These are phyloP conservation scores for Zalophus californianus DNA, from an alignment of 2,797 vertebrate species.

Conservation along the genomic window DNA sequence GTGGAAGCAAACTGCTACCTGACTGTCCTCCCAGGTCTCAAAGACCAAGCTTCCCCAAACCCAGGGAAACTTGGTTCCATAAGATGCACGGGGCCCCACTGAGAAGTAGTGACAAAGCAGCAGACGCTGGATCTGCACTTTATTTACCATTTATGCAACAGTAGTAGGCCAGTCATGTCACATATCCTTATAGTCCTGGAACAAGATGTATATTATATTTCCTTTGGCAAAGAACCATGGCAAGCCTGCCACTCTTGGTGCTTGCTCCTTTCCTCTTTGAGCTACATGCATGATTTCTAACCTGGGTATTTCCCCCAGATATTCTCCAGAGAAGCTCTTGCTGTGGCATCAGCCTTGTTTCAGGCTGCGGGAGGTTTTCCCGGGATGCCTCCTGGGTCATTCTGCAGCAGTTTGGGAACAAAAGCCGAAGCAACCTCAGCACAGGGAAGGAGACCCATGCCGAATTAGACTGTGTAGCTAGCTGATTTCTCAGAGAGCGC, in stretches of 20 bases:
- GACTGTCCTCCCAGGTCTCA: background rate
- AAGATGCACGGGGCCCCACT: background rate
- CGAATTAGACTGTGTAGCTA: accelerated
- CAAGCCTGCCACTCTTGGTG: background rate
- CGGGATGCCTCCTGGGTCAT: background rate
- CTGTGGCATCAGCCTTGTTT: background rate
- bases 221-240: background rate
- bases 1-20: background rate
- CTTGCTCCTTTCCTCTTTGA: background rate
- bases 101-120: background rate
- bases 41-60: background rate
- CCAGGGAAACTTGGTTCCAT: background rate
- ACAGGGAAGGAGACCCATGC: background rate
- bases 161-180: background rate
- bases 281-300: background rate
- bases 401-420: background rate
- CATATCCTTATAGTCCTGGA: background rate
- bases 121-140: background rate
- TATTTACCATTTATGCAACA: background rate
- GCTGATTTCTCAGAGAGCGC: background rate
- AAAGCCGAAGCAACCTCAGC: background rate
- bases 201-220: background rate
- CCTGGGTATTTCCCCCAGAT: background rate
- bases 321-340: background rate
- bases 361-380: background rate